phyloP scores from a whole-genome alignment of 2,797 vertebrate genomes.

The Enteromius treurensis region DNA sequence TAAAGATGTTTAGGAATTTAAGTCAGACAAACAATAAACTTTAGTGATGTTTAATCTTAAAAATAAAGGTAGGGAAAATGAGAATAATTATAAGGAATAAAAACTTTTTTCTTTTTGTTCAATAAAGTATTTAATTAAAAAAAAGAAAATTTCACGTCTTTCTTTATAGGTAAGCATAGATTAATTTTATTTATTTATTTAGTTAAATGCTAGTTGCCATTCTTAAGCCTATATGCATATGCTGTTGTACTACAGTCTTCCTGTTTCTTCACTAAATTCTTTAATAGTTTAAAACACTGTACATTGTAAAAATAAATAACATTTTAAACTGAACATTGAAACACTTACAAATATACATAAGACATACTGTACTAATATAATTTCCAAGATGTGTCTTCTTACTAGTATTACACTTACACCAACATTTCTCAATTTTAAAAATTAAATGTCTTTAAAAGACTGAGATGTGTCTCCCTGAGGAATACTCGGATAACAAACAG shows the following conservation, averaged over 20 bases:
- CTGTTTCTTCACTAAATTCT: neutral
- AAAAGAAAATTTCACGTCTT: neutral
- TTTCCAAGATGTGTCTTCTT: neutral
- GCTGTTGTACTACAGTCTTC: neutral
- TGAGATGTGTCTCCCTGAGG: neutral
- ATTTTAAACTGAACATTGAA: no score
- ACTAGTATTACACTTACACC: neutral
- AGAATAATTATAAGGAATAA: neutral
- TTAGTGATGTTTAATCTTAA: neutral
- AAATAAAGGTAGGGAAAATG: neutral
- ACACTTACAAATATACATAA: no score
- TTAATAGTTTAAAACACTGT: no score
- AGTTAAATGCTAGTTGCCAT: neutral
- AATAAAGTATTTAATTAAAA: neutral
- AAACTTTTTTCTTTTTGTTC: neutral
- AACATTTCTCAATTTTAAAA: constrained; percentile 5
- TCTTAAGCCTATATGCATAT: neutral
- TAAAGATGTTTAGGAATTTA: no score
- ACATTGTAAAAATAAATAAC: no score
- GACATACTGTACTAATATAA: no score
- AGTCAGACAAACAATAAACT: neutral
- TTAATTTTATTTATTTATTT: no score
- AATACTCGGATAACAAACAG: neutral
- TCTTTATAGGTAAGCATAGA: no score
- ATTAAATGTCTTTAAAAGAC: neutral